phyloP scores from a whole-genome alignment of 53 echinoderm and acorn worm species.

The Arbacia lixula region DNA sequence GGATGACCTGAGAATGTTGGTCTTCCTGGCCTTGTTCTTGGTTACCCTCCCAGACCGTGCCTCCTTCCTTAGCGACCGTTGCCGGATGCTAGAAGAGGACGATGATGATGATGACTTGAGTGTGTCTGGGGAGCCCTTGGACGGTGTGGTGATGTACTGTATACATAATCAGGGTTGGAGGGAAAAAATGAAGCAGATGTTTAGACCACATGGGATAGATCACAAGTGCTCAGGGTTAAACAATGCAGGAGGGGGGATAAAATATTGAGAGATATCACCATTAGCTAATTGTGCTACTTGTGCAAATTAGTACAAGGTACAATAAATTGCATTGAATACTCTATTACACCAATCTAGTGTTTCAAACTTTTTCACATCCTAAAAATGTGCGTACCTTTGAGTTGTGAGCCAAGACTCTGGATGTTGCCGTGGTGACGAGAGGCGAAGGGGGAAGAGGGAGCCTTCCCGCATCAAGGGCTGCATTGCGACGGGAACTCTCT shows the following conservation, averaged over 20 bases:
- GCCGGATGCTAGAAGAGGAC: slow-evolving; percentile 5
- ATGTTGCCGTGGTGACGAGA: slow-evolving; percentile 91
- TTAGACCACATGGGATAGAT: too few relatives aligned
- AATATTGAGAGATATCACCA: too few relatives aligned
- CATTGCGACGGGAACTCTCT: not conserved
- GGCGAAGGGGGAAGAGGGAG: slow-evolving; percentile 77
- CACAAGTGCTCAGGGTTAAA: too few relatives aligned
- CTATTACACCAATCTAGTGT: too few relatives aligned
- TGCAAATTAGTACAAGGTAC: too few relatives aligned
- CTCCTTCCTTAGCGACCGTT: slow-evolving; percentile 12
- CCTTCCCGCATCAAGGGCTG: not conserved
- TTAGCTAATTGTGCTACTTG: too few relatives aligned
- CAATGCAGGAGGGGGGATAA: too few relatives aligned
- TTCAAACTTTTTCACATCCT: too few relatives aligned
- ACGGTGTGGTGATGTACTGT: slow-evolving; percentile 84
- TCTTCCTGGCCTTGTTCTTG: slow-evolving; percentile 10
- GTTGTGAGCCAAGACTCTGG: slow-evolving; percentile 74
- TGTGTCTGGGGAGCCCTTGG: slow-evolving; percentile 10
- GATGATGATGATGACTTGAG: slow-evolving; percentile 18
- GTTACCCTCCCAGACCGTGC: slow-evolving; percentile 16
- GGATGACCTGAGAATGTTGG: not conserved
- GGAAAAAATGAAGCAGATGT: too few relatives aligned
- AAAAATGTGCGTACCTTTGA: slow-evolving; percentile 81
- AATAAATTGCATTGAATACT: too few relatives aligned
- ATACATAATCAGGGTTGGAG: too few relatives aligned